These are phyloP conservation scores for Pemphigus obesinymphae DNA, from an alignment of 1,140 invertebrate species.

Conservation along the genomic window DNA sequence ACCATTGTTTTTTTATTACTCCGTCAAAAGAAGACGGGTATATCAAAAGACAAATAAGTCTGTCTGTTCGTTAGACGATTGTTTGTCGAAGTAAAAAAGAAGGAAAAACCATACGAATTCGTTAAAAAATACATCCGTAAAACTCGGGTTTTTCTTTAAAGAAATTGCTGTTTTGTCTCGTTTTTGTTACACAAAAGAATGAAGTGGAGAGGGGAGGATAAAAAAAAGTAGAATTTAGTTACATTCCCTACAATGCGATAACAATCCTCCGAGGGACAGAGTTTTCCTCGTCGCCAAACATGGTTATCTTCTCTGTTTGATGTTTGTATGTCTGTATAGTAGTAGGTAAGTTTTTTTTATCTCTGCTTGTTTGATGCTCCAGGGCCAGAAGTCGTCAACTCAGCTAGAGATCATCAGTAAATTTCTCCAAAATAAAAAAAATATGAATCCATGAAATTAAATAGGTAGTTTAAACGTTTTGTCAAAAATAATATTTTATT, in stretches of 20 bases:
- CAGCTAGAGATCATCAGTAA: neutral
- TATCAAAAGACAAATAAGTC: conserved; percentile 37
- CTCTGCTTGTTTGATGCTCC: neutral
- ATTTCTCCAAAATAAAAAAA: neutral
- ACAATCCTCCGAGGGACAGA: conserved; percentile 37
- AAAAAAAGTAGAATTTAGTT: conserved; percentile 38
- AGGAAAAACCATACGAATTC: conserved; percentile 30
- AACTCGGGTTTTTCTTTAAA: conserved; percentile 33
- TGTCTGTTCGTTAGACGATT: conserved; percentile 34
- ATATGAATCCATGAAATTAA: neutral
- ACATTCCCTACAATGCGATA: conserved; percentile 38
- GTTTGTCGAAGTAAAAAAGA: conserved; percentile 25
- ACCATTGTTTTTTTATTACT: neutral
- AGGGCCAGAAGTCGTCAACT: neutral
- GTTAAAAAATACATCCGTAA: conserved; percentile 13
- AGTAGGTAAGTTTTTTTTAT: conserved; percentile 21
- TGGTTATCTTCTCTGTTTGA: conserved; percentile 38
- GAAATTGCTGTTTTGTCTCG: conserved; percentile 37
- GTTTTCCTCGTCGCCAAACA: conserved; percentile 37
- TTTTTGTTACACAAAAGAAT: conserved; percentile 37
- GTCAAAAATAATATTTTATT: neutral
- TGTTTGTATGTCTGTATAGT: conserved; percentile 21
- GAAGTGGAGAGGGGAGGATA: neutral
- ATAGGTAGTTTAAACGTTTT: neutral
- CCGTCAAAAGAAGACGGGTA: neutral